These are phyloP conservation scores for Drosophila mimetica DNA, from an alignment of 2,888 invertebrate genomes.

Conservation along the genomic window DNA sequence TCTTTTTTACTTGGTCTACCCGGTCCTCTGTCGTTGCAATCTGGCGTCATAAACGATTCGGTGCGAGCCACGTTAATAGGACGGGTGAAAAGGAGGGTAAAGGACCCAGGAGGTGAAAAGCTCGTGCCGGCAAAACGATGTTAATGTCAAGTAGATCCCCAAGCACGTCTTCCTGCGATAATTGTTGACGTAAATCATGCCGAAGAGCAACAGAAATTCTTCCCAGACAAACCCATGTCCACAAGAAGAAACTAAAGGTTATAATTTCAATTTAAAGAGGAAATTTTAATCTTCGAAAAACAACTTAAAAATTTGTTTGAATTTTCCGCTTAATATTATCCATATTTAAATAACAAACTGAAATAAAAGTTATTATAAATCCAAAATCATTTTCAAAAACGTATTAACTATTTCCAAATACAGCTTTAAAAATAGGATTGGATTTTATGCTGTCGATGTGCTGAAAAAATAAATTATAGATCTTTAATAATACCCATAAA, in stretches of 20 bases:
- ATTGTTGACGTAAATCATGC: conserved; percentile 76
- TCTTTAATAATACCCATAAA: too few species aligned
- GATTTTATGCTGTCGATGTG: too few species aligned
- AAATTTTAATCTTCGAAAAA: too few species aligned
- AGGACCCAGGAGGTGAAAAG: background rate
- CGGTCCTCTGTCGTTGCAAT: conserved; percentile 14
- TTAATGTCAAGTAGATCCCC: conserved; percentile 45
- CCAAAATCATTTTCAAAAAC: too few species aligned
- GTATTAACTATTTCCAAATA: too few species aligned
- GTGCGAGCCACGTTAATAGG: background rate
- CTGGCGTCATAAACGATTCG: conserved; percentile 47
- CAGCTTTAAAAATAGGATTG: too few species aligned
- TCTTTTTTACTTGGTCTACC: conserved; percentile 54
- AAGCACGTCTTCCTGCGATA: conserved; percentile 59
- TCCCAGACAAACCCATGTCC: background rate
- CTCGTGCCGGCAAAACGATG: conserved; percentile 14
- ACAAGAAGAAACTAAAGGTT: background rate
- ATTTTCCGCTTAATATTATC: too few species aligned
- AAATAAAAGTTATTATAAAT: too few species aligned
- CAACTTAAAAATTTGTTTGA: too few species aligned
- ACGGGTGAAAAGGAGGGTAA: background rate
- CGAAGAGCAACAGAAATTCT: conserved; percentile 16
- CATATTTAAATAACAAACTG: too few species aligned
- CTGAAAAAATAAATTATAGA: too few species aligned
- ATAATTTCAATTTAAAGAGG: too few species aligned